Evolutionary conservation across 2,113 vertebrate species (phyloP).

Genomic region (Tychaedon coryphoeus): DNA sequence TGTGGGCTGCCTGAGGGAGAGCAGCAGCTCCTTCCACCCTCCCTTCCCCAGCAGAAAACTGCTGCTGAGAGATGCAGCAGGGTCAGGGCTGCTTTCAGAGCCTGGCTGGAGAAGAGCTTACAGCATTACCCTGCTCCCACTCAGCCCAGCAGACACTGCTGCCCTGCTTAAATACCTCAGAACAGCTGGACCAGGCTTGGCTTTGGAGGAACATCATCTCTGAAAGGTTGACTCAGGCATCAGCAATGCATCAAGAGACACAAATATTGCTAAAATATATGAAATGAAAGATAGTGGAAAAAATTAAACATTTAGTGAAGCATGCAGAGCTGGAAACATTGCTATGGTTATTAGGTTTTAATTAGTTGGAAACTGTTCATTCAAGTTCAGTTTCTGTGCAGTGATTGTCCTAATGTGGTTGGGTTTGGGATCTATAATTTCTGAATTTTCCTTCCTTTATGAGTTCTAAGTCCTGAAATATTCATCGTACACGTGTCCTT

Average conservation of each 20-base stretch:
- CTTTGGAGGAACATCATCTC: neutral
- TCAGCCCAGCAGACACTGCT: neutral
- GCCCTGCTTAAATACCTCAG: neutral
- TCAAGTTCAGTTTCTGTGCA: neutral
- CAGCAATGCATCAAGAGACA: neutral
- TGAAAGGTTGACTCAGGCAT: neutral
- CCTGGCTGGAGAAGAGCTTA: neutral
- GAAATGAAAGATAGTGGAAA: neutral
- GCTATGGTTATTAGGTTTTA: neutral
- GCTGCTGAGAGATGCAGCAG: neutral
- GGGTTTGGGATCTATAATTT: neutral
- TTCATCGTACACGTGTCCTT: neutral
- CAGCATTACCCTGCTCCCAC: neutral
- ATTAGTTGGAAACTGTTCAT: constrained; percentile 1
- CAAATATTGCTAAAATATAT: neutral
- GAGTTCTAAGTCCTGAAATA: neutral
- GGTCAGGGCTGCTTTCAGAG: neutral
- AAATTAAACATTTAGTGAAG: neutral
- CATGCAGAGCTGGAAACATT: neutral
- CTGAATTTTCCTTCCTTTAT: neutral
- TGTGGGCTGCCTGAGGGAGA: neutral
- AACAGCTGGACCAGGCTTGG: neutral
- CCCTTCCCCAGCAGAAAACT: neutral
- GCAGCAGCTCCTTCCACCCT: neutral
- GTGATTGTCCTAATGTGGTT: neutral